Evolutionary conservation across 2,113 vertebrate species (phyloP), one percentile per base, ranked within the genome.

Genomic region (Melanostigma gelatinosum): DNA sequence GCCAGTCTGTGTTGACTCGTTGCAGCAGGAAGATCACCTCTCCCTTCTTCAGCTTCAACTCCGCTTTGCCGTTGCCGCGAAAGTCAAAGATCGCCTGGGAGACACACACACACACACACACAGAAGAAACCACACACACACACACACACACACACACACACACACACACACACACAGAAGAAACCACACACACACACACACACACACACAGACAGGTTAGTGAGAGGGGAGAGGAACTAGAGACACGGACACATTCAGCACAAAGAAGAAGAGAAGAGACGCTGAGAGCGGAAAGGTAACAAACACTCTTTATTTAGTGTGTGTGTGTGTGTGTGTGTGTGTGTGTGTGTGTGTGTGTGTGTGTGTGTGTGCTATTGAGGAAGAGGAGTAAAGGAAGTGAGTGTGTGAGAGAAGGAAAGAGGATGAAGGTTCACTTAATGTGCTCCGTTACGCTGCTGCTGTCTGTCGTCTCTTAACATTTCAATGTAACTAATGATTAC

Each of bases 1-100:
- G 91, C 98, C 98, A 99, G 89, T 99, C 97, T 60, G 95, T 95
- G 89, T 99, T 99, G 89, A 99, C 92, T 92, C 93, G 95, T 82
- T 96, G 95, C 88, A 99, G 96, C 61, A 99, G 96, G 93, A 98
- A 98, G 94, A 99, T 96, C 94, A 99, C 92, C 44, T 98, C 96
- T 86, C 97, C 97, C 73, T 93, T 95, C 89, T 96, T 97, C 92
- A 99, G 96, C 72, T 85, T 97, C 85, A 99, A 91, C 93, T 99
- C 98, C 85, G 97, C 91, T 54, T 96, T 95, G 89, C 89, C 90
- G 77, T 93, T 96, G 72, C 96, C 96, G 60, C 94, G 95, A 94
- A 99, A 99, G 93, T 98, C 96, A 86, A 98, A 99, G 62, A 99
- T 87, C 50, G 94, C 98, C 98, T 99, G 83, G 75, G 63, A 90